Percentiles rank a stretch among this genome's conserved stretches.
Conservation (phyloP, 1,140 invertebrate species). For the Rhyzopertha dominica region DNA sequence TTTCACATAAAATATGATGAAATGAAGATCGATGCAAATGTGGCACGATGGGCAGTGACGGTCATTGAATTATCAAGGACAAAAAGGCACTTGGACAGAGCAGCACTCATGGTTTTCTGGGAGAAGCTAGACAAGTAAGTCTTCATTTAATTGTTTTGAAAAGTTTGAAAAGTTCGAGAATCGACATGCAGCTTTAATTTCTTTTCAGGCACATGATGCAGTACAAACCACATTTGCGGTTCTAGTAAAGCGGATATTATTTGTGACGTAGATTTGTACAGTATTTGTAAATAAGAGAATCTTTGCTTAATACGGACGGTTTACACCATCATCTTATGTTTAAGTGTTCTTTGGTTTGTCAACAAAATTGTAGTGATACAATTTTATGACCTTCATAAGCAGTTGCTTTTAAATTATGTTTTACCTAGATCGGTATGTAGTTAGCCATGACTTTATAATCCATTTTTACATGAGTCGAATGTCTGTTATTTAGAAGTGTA, state of each 20-base stretch:
- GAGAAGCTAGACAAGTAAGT: slow-evolving; percentile 90
- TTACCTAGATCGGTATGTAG: too few species aligned
- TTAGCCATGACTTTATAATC: too few species aligned
- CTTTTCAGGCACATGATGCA: slow-evolving; percentile 84
- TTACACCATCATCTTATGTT: too few species aligned
- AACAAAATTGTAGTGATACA: too few species aligned
- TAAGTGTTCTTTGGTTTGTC: too few species aligned
- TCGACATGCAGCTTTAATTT: slow-evolving; percentile 12
- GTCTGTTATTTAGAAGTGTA: too few species aligned
- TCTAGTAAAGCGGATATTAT: slow-evolving; percentile 50
- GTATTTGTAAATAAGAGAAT: too few species aligned
- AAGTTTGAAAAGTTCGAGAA: background rate
- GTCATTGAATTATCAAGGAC: slow-evolving; percentile 87
- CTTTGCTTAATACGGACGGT: too few species aligned
- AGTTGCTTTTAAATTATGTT: too few species aligned
- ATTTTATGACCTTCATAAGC: too few species aligned
- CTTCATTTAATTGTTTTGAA: background rate
- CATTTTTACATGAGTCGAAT: too few species aligned
- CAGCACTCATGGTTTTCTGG: slow-evolving; percentile 94
- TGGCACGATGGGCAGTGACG: slow-evolving; percentile 92
- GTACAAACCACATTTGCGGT: slow-evolving; percentile 85
- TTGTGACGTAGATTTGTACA: background rate
- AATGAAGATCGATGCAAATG: slow-evolving; percentile 89
- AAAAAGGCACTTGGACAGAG: slow-evolving; percentile 94
- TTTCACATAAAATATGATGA: slow-evolving; percentile 98